Evolutionary conservation across 1,140 invertebrate genomes (phyloP), one percentile per base, ranked within the genome.

Genomic region (Leptinotarsa defecta): DNA sequence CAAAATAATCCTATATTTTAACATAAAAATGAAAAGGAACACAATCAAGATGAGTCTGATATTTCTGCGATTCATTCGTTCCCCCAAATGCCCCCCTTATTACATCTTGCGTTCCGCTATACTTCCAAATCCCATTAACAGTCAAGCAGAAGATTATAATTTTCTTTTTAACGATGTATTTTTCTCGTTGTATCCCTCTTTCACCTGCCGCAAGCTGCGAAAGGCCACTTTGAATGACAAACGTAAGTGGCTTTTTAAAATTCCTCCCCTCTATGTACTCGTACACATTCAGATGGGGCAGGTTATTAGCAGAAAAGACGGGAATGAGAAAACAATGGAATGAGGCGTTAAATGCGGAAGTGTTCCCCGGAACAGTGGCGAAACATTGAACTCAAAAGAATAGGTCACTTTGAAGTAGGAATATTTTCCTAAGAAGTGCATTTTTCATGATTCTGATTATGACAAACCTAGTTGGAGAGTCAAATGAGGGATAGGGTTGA

Each of bases 231-330:
- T 77, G 74, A 80, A 79, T 80, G 79, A 81, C 79, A 80, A 77
- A 79, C 77, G 79, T 71, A 73, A 78, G 77, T 79, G 79, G 78
- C 78, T 80, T 79, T 81, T 81, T 79, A 76, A 76, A 78, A 78
- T 48, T 75, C 80, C 74, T 19, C 77, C 80, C 74, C 73, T 76
- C 63, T 17, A 57, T 48, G 72, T 77, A 80, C 74, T 75, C 75
- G 73, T 72, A 77, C 64, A 75, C 74, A 73, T 76, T 57, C 52
- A 57, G 27, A 69, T 27, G 70, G 70, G 63, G 75, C 22, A 71
- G 70, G 78, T 78, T 79, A 81, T 79, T 80, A 80, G 75, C 75
- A 64, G 65, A 76, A 78, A 75, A 78, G 74, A 74, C 76, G 78
- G 69, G 65, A 75, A 79, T 76, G 77, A 80, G 76, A 80, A 79